Evolutionary conservation across 1,140 invertebrate species (phyloP), one percentile per base, ranked within the genome.

Genomic region (Grapholita molesta): DNA sequence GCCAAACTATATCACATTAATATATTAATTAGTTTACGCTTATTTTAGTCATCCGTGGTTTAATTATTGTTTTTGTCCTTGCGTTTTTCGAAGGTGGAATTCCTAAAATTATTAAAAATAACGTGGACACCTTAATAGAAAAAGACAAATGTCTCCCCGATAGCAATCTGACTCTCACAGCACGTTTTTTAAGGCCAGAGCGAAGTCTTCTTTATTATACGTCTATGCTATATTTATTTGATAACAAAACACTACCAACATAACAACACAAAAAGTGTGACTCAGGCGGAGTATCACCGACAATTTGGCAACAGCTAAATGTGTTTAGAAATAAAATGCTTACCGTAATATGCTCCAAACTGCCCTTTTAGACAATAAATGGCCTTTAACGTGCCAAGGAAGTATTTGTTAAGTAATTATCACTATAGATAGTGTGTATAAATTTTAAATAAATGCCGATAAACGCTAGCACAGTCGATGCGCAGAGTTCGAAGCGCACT

Each of bases 211-310:
- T n/a, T n/a, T n/a, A n/a, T n/a, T n/a, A n/a, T n/a, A n/a, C n/a
- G n/a, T n/a, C n/a, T n/a, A n/a, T n/a, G n/a, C n/a, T n/a, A n/a
- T n/a, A n/a, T n/a, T 15, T 32, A 11, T 32, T 61, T 28, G 30
- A 9, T 64, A 67, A 67, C 67, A 65, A 76, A 75, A 69, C 68
- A 42, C 32, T 78, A 52, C 77, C 77, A 82, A 79, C 77, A 69
- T 69, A 70, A 71, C 68, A 72, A 67, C 12, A 69, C 28, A 70
- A 73, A 18, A 25, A n/a, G n/a, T n/a, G 42, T 76, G 74, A 72
- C 61, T 65, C 57, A 61, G 65, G 66, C 35, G 52, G 23, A 73
- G 68, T 11, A 73, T 71, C 64, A 76, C 7, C 21, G 35, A 11
- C 6, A 38, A 52, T 67, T 52, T 11, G 28, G 18, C 18, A 28